Evolutionary conservation across 2,888 invertebrate species (phyloP), one percentile per base, ranked within the genome.

Genomic region (Norana najaformis): DNA sequence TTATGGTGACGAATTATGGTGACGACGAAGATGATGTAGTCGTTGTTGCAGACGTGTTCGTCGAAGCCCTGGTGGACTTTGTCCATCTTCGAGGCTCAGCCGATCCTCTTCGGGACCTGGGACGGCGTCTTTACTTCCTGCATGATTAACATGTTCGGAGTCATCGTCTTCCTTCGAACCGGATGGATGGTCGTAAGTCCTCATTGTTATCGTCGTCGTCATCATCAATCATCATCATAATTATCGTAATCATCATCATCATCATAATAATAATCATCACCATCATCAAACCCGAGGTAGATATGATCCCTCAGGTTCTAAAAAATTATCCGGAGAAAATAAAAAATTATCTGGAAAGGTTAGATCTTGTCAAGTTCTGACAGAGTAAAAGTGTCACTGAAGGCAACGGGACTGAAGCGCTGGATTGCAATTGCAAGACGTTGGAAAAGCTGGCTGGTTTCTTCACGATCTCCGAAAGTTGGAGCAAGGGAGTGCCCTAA

Each of bases 121-220:
- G 90, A 90, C 53, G 90, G 90, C 13, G 90, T 90, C 39, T 90
- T 90, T 38, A 85, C 90, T 34, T 89, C 89, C 14, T 90, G 89
- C 53, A 90, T 89, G 89, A 82, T 90, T n/a, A 90, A 90, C 89
- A 90, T 90, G 39, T 90, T 90, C 39, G 90, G 90, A 16, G 90
- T 90, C 30, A 53, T 90, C 85, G 89, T 90, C 35, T 90, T 90
- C 82, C 47, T 90, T 39, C 83, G 90, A 69, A 90, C 88, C 18
- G 90, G 90, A 30, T 90, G 90, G 90, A 90, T 90, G 88, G 90
- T 89, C 37, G 90, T 90, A 36, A 34, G 90, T 90, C 11, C 88
- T n/a, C n/a, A n/a, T n/a, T n/a, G 30, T 88, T 36, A 88, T 88
- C 88, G 88, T 88, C 88, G 20, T 88, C 88, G 37, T 88, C 88